Base-by-base conservation (phyloP, 2,113 vertebrate species). In the Tragulus kanchil region DNA sequence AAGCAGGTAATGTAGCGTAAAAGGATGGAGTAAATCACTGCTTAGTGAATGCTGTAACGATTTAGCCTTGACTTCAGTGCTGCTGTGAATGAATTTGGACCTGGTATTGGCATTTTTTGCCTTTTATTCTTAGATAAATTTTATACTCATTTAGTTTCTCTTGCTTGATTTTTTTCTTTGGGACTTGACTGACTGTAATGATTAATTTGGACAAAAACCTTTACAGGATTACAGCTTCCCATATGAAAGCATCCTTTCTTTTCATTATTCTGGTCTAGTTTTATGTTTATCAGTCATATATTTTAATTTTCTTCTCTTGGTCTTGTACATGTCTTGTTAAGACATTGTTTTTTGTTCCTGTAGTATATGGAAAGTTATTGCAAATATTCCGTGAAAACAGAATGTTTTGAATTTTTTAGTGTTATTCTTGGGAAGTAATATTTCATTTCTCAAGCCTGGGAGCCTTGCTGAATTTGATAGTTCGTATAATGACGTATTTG, bases 251-350 rank as follows among this genome's bases (percentile, higher is more conserved):
- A 71, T 77, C 14, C 2, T 61, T 87, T 96, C 15, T 73, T 93
- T 93, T 21, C 19, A n/a, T 92, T 19, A 25, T 96, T 94, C 36
- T 82, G 31, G 81, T 89, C 17, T 89, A 79, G 31, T 77, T 78
- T 90, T 87, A 42, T 71, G 17, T 86, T 92, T n/a, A 59, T 79
- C 45, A 19, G 16, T 82, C 59, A 78, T 0, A 62, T 42, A 10
- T 75, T 85, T 61, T 52, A 84, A 45, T 71, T 61, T 82, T 90
- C 45, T 88, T 86, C 17, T 79, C 0, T 82, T 91, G 62, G 26
- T 54, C 28, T 61, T 89, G 16, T 4, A n/a, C 19, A 82, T 77
- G 92, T 96, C n/a, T 94, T 89, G 9, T 79, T 96, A 81, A 96
- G n/a, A 23, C n/a, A 81, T 88, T 93, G 62, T 85, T 93, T 67